Evolutionary conservation across 23 tunicate species (phyloP).

Genomic region (Trididemnum miniatum): DNA sequence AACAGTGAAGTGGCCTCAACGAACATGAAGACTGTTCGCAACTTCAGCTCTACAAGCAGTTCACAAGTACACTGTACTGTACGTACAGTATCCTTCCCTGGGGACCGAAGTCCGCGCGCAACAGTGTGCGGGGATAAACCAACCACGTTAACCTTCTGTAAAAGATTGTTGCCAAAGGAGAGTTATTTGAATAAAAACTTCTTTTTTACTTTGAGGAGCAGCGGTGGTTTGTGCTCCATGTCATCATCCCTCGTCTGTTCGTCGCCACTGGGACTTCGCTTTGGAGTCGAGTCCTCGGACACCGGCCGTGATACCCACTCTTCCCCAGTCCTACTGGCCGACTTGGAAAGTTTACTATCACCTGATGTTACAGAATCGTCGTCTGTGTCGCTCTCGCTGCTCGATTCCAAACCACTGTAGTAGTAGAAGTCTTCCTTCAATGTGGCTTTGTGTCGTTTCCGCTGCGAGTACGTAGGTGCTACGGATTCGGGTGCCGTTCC

Average conservation of each 20-base stretch:
- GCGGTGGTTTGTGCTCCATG: slow-evolving; percentile 3
- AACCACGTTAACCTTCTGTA: too few relatives aligned
- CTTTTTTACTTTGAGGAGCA: slow-evolving; percentile 19
- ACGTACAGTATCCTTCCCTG: not conserved
- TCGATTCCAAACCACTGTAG: slow-evolving; percentile 40
- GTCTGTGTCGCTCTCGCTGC: slow-evolving; percentile 13
- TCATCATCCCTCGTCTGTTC: not conserved
- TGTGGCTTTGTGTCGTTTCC: slow-evolving; percentile 24
- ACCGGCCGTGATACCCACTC: not conserved
- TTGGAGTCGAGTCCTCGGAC: slow-evolving; percentile 22
- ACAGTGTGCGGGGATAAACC: too few relatives aligned
- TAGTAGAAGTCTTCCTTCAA: slow-evolving; percentile 44
- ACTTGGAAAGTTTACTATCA: not conserved
- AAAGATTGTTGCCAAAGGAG: too few relatives aligned
- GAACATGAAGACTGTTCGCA: too few relatives aligned
- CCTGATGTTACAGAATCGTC: slow-evolving; percentile 1
- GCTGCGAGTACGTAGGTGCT: not conserved
- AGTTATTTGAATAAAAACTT: slow-evolving; percentile 1
- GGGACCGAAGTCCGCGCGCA: too few relatives aligned
- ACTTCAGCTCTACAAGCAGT: not conserved
- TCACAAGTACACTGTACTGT: not conserved
- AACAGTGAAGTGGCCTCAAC: not conserved
- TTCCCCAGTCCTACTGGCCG: not conserved
- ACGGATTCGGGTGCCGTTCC: not conserved
- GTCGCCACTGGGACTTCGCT: slow-evolving; percentile 29